A percentile compares a stretch with the other conserved stretches of the same genome.
Evolutionary conservation across 2,888 invertebrate genomes (phyloP).

Genomic region (Andrena flavipes): DNA sequence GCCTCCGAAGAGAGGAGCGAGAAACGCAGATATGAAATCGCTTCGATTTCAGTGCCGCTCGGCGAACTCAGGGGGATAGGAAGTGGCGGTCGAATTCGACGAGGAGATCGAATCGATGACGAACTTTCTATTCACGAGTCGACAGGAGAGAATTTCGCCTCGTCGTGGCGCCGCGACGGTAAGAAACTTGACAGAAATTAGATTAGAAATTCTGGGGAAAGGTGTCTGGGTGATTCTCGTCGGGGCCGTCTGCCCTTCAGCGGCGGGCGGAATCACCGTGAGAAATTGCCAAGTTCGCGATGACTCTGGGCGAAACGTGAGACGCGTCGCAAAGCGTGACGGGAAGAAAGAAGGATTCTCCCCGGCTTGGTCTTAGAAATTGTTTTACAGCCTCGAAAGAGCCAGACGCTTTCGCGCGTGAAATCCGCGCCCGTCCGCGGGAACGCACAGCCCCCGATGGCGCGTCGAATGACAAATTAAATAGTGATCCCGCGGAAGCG

Average conservation of each 20-base stretch:
- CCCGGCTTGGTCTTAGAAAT: conserved; percentile 15
- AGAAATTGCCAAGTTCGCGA: conserved; percentile 54
- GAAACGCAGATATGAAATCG: background rate
- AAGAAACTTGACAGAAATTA: conserved; percentile 70
- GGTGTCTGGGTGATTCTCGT: conserved; percentile 63
- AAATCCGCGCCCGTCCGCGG: background rate
- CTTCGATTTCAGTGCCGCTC: background rate
- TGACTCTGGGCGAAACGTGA: conserved; percentile 46
- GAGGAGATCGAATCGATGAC: conserved; percentile 31
- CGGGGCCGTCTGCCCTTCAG: conserved; percentile 55
- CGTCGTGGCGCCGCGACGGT: conserved; percentile 26
- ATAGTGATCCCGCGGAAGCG: conserved; percentile 24
- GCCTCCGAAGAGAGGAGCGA: background rate
- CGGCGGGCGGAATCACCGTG: conserved; percentile 50
- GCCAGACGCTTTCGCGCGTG: background rate
- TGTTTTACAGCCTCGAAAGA: conserved; percentile 24
- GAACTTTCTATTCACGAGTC: conserved; percentile 58
- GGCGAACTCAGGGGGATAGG: background rate
- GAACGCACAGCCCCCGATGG: background rate
- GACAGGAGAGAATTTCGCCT: conserved; percentile 10
- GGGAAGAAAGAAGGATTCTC: background rate
- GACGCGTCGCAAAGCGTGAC: conserved; percentile 40
- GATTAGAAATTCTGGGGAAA: conserved; percentile 67
- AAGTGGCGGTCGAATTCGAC: background rate
- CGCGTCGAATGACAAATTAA: conserved; percentile 33